phyloP scores from a whole-genome alignment of 2,797 vertebrate genomes.

The Eulemur albifrons region DNA sequence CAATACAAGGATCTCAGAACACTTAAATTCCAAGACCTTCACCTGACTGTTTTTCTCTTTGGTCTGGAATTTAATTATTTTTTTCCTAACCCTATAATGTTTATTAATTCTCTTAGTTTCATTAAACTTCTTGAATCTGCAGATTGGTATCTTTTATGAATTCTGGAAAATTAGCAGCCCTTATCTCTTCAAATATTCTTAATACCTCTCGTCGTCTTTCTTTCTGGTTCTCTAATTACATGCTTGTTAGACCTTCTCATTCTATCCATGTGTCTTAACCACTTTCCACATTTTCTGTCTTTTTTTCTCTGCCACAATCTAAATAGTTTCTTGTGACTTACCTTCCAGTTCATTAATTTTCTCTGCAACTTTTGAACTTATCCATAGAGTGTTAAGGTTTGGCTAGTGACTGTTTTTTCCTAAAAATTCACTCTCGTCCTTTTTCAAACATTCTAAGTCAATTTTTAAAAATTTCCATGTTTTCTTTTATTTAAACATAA shows the following conservation, averaged over 20 bases:
- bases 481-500: background rate
- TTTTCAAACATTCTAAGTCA: background rate
- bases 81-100: background rate
- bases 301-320: background rate
- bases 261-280: background rate
- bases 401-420: background rate
- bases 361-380: background rate
- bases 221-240: background rate
- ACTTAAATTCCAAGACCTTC: background rate
- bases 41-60: background rate
- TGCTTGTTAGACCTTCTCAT: background rate
- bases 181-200: background rate
- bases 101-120: background rate
- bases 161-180: background rate
- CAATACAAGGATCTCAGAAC: background rate
- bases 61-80: background rate
- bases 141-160: background rate
- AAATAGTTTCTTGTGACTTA: background rate
- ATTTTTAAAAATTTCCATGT: background rate
- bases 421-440: background rate
- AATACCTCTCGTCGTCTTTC: background rate
- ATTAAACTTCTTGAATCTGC: background rate
- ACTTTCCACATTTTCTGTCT: background rate
- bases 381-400: background rate
- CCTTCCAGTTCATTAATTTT: background rate